These are phyloP conservation scores for Chloroclysta siterata DNA, from an alignment of 2,888 invertebrate species.

Conservation along the genomic window DNA sequence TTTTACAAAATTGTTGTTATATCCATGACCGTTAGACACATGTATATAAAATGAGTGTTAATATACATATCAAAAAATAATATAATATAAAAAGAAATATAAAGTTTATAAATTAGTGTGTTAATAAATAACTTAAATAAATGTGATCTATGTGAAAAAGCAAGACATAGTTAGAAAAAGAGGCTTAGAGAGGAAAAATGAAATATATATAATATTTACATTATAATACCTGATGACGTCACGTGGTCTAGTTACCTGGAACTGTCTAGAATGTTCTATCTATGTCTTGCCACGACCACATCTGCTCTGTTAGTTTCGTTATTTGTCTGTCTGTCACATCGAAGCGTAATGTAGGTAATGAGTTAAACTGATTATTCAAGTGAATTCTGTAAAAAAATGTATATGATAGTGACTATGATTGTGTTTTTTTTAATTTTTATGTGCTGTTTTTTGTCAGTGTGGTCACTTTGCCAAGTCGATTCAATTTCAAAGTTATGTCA, in stretches of 20 bases:
- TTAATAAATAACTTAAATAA: conserved; percentile 38
- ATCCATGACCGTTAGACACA: conserved; percentile 1
- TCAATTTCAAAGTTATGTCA: too few relatives aligned
- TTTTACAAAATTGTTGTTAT: neutral
- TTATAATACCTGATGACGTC: conserved; percentile 66
- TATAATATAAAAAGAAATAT: neutral
- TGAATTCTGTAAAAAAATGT: conserved; percentile 17
- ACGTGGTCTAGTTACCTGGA: conserved; percentile 53
- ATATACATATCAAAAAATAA: neutral
- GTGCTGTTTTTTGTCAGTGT: neutral
- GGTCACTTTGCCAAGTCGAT: too few relatives aligned
- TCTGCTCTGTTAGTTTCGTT: conserved; percentile 77
- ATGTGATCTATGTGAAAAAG: conserved; percentile 68
- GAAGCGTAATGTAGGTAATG: conserved; percentile 52
- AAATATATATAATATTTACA: conserved; percentile 53
- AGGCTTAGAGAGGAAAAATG: conserved; percentile 59
- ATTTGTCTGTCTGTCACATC: conserved; percentile 53
- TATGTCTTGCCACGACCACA: conserved; percentile 84
- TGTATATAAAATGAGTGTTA: conserved; percentile 2
- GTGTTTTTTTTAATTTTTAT: neutral
- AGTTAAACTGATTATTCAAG: conserved; percentile 3
- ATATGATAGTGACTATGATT: neutral
- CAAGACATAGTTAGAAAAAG: conserved; percentile 82
- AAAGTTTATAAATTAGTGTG: conserved; percentile 26
- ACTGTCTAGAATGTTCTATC: conserved; percentile 54